Percentiles rank a stretch among this genome's conserved stretches.
phyloP scores from a whole-genome alignment of 2,888 invertebrate genomes.

The Cheilosia grossa region DNA sequence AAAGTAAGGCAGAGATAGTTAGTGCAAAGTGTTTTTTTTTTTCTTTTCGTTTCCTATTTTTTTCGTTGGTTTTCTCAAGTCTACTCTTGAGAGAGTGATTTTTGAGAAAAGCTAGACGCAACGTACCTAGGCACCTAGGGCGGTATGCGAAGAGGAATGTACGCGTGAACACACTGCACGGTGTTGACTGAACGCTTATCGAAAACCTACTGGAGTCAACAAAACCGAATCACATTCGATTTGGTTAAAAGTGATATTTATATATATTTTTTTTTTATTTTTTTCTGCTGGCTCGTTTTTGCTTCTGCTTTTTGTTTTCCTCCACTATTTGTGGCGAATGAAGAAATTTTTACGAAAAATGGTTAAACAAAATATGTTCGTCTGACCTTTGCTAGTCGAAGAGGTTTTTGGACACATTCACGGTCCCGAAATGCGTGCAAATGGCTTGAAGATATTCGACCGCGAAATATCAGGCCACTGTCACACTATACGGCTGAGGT shows the following conservation, averaged over 20 bases:
- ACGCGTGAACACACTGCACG: conserved; percentile 57
- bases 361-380: conserved; percentile 34
- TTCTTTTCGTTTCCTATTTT: not conserved
- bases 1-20: conserved; percentile 50
- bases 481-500: not conserved
- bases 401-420: conserved; percentile 56
- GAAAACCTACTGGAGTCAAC: conserved; percentile 74
- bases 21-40: conserved; percentile 17
- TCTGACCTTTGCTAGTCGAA: conserved; percentile 43
- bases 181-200: conserved; percentile 74
- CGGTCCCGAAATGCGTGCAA: conserved; percentile 59
- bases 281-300: conserved; percentile 33
- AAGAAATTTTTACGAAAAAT: conserved; percentile 65
- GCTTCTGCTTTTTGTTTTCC: conserved; percentile 37
- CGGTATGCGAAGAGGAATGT: conserved; percentile 17
- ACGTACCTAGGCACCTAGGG: not conserved
- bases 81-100: conserved; percentile 45
- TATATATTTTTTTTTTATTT: not conserved
- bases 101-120: conserved; percentile 31
- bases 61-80: conserved; percentile 8
- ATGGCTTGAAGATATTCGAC: conserved; percentile 51
- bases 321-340: conserved; percentile 32
- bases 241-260: conserved; percentile 49
- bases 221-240: conserved; percentile 65
- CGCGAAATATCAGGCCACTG: conserved; percentile 48